A percentile compares a stretch with the other conserved stretches of the same genome.
Conservation (phyloP, 35 echinoderm and acorn worm genomes). For the Lytechinus variegatus region DNA sequence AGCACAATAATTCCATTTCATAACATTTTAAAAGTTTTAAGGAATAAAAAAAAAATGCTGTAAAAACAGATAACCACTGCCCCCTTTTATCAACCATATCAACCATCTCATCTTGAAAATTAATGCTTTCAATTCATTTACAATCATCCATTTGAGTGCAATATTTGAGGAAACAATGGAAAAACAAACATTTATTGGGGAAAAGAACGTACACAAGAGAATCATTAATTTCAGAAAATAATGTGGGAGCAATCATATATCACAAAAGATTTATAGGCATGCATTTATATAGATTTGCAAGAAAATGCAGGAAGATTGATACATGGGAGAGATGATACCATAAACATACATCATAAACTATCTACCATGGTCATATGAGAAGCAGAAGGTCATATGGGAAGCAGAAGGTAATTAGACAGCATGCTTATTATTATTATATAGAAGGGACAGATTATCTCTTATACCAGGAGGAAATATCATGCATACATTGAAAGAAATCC, state of each 20-base stretch:
- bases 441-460: no score
- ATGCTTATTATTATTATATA: no score
- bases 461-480: no score
- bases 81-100: background rate
- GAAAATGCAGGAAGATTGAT: no score
- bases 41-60: background rate
- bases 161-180: background rate
- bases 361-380: background rate
- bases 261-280: background rate
- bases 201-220: background rate
- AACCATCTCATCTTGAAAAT: background rate
- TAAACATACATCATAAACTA: background rate
- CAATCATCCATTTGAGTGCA: background rate
- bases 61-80: background rate
- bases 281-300: background rate
- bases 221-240: background rate
- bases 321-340: no score
- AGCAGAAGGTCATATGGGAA: background rate
- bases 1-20: background rate
- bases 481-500: no score
- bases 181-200: background rate
- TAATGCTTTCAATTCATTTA: background rate
- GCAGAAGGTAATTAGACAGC: background rate
- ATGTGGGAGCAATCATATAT: background rate
- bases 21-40: background rate